Base-by-base conservation (phyloP, 2,888 invertebrate species). In the Epiblema foenella region DNA sequence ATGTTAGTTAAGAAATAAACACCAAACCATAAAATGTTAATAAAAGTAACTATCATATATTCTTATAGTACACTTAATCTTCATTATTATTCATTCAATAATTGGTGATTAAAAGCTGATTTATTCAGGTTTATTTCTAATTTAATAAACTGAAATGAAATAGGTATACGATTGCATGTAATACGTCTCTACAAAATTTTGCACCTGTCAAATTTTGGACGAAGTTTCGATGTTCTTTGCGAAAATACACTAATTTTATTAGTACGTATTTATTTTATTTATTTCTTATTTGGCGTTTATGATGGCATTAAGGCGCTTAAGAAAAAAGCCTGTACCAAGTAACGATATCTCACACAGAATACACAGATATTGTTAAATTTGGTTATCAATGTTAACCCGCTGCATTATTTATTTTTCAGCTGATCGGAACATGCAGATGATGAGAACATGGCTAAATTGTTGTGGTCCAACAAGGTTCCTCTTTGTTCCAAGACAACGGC, bases 401-500 rank as follows among this genome's bases (percentile, higher is more conserved):
- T 17, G 9, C 24, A 63, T 69, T 18, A 59, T 64, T 69, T 52
- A 65, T 42, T 42, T 58, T 59, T 33, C 42, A 37, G 65, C 70
- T 60, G 66, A 70, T 70, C 65, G 29, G 59, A n/a, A n/a, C n/a
- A n/a, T n/a, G n/a, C n/a, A n/a, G n/a, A n/a, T n/a, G n/a, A n/a
- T n/a, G n/a, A n/a, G 39, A 59, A 59, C 59, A 60, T 65, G 54
- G 51, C 62, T 51, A 20, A 52, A 64, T 58, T 58, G 58, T 60
- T 54, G 65, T 33, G 54, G 70, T 54, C 49, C 33, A 66, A 60
- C 54, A 60, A 59, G 69, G 65, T 24, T 60, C 42, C 54, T 51
- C 69, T 70, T 70, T 70, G 68, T 62, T 62, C 59, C 20, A 46
- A 65, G 64, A 66, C 59, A 51, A 42, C 51, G 65, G 56, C 17